Evolutionary conservation across 2,113 vertebrate genomes (phyloP).

Genomic region (Trogon melanurus): DNA sequence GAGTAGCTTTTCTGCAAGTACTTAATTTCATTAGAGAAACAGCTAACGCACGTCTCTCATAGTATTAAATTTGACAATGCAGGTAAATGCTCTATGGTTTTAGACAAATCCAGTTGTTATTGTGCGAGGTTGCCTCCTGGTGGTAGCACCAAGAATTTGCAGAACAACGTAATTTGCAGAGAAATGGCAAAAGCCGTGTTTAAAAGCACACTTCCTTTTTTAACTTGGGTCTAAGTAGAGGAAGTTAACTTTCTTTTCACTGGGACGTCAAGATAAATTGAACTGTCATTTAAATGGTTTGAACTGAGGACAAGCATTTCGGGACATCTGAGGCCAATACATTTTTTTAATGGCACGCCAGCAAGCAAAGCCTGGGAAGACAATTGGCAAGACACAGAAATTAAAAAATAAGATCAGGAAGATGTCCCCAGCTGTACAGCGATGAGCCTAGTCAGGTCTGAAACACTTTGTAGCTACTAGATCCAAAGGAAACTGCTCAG

Average conservation of each 20-base stretch:
- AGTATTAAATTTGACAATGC: rapidly evolving
- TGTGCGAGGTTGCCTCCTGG: constrained; percentile 25
- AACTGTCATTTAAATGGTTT: background rate
- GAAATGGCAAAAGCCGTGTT: rapidly evolving
- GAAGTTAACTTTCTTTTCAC: background rate
- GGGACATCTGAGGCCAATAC: background rate
- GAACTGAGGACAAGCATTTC: background rate
- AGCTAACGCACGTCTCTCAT: rapidly evolving
- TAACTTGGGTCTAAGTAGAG: too few species aligned
- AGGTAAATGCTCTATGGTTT: too few species aligned
- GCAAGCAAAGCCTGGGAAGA: background rate
- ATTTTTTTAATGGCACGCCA: background rate
- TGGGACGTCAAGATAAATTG: background rate
- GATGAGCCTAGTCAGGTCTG: rapidly evolving
- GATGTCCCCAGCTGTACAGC: background rate
- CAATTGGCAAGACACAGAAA: background rate
- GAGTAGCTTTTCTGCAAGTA: background rate
- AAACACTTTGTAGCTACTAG: background rate
- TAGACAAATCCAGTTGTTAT: background rate
- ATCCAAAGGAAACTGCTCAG: background rate
- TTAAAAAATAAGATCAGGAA: background rate
- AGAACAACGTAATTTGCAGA: background rate
- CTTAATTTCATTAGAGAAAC: too few species aligned
- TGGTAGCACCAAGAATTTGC: background rate
- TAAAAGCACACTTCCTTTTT: background rate